Evolutionary conservation across 2,797 vertebrate genomes (phyloP).

Genomic region (Malurus splendens): DNA sequence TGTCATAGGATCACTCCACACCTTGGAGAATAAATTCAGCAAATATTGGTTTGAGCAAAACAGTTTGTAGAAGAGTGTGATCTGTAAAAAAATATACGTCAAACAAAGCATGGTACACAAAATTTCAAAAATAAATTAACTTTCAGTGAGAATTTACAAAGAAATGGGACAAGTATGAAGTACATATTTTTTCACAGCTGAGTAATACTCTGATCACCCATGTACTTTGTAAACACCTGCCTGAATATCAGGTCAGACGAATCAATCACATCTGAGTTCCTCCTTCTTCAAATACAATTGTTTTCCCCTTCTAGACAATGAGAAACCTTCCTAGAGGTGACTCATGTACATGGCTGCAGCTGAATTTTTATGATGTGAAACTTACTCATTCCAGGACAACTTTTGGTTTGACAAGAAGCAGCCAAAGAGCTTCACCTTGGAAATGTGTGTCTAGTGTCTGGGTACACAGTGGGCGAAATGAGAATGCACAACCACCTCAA

Average conservation of each 20-base stretch:
- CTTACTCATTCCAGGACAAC: background rate
- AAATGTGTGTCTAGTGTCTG: accelerated
- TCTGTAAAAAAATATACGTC: background rate
- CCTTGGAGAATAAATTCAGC: background rate
- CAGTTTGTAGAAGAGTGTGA: background rate
- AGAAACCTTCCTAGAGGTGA: background rate
- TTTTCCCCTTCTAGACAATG: background rate
- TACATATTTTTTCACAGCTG: background rate
- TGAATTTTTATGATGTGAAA: background rate
- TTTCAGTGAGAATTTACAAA: background rate
- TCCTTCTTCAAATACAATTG: background rate
- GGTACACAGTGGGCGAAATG: background rate
- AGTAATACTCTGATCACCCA: conserved; percentile 9
- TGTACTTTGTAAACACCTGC: conserved; percentile 1
- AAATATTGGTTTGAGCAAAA: background rate
- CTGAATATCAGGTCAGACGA: conserved; percentile 44
- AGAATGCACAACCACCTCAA: background rate
- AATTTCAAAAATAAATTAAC: background rate
- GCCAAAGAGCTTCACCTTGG: background rate
- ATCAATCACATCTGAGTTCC: conserved; percentile 6
- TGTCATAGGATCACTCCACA: background rate
- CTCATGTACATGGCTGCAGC: background rate
- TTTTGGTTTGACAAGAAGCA: background rate
- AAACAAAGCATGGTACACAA: background rate
- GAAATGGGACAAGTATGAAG: background rate